These are phyloP conservation scores for Aleiodes alternator DNA, from an alignment of 2,888 invertebrate species.

Conservation along the genomic window DNA sequence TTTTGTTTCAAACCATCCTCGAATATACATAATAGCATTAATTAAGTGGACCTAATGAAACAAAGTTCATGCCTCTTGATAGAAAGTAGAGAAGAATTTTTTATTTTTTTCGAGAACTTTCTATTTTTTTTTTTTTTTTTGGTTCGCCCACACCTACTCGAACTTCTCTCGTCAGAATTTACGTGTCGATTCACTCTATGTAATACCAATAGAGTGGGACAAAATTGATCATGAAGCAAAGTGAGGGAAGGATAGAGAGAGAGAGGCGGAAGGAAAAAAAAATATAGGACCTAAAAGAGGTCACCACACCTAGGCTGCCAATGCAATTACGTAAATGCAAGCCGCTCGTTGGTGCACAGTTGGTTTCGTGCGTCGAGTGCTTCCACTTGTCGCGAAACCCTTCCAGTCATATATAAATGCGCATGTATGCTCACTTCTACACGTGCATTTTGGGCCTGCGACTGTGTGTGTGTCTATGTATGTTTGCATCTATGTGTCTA, in stretches of 20 bases:
- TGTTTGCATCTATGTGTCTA: neutral
- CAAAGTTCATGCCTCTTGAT: constrained; percentile 25
- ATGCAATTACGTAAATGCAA: constrained; percentile 39
- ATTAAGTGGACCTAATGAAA: constrained; percentile 30
- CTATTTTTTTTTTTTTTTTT: neutral
- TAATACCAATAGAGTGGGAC: constrained; percentile 9
- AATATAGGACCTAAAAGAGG: constrained; percentile 10
- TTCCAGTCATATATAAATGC: constrained; percentile 14
- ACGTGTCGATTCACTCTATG: constrained; percentile 21
- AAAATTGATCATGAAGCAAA: neutral
- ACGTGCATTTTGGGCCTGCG: neutral
- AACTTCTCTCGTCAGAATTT: constrained; percentile 17
- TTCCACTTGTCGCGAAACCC: constrained; percentile 34
- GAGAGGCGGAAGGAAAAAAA: neutral
- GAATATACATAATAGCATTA: constrained; percentile 21
- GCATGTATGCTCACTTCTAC: constrained; percentile 8
- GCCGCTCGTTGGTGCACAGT: constrained; percentile 29
- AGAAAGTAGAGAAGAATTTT: neutral
- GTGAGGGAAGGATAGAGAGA: neutral
- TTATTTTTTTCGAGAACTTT: neutral
- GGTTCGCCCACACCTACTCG: neutral
- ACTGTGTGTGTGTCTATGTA: neutral
- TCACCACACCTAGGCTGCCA: constrained; percentile 30
- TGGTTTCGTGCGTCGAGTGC: constrained; percentile 35
- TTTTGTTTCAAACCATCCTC: neutral